Evolutionary conservation across 2,113 vertebrate species (phyloP).

Genomic region (Semnornis frantzii): DNA sequence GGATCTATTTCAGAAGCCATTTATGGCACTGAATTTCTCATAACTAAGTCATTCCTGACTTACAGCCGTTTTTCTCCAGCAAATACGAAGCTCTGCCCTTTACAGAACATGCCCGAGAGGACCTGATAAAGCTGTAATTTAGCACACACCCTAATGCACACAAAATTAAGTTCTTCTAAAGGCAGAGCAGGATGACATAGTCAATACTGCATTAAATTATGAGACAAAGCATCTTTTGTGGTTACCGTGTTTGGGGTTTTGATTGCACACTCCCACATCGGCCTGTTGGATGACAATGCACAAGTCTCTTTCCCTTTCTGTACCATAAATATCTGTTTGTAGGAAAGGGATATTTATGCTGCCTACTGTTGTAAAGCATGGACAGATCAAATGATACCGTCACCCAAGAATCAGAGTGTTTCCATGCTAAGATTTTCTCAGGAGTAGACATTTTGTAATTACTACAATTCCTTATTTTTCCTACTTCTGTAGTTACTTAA

Average conservation of each 20-base stretch:
- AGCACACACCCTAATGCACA: not conserved
- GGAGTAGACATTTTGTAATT: not conserved
- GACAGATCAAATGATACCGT: not conserved
- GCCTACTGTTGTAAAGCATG: not conserved
- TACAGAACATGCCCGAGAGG: not conserved
- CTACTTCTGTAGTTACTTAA: not conserved
- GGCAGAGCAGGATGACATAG: not conserved
- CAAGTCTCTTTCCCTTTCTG: not conserved
- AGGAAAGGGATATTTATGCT: not conserved
- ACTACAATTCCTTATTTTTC: not conserved
- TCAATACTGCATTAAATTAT: not conserved
- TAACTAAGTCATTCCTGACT: not conserved
- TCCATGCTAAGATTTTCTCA: not conserved
- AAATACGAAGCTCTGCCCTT: not conserved
- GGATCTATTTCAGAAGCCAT: not conserved
- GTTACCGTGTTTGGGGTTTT: not conserved
- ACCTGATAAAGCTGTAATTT: not conserved
- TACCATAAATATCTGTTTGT: not conserved
- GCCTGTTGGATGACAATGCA: not conserved
- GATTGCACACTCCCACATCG: not conserved
- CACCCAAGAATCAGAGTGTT: not conserved
- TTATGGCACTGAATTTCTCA: no score
- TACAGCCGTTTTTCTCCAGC: not conserved
- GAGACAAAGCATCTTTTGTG: not conserved
- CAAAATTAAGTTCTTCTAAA: not conserved